phyloP scores from a whole-genome alignment of 2,797 vertebrate species.

The Pteronotus mesoamericanus region DNA sequence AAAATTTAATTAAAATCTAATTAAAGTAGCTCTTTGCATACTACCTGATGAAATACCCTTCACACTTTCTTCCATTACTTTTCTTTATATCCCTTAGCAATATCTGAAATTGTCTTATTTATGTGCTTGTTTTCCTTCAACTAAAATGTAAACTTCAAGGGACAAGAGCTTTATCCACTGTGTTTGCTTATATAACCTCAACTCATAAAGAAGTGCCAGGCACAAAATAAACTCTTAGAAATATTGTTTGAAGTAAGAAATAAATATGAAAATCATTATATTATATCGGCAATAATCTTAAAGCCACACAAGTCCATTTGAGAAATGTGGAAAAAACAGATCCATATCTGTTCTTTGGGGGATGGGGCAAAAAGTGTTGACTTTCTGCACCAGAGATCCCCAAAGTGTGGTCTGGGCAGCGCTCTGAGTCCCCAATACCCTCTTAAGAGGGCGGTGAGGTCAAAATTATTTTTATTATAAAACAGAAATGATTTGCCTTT shows the following conservation, averaged over 20 bases:
- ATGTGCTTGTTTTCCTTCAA: not conserved
- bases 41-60: not conserved
- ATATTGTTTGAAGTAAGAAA: constrained; percentile 26
- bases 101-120: not conserved
- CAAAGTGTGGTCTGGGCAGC: not conserved
- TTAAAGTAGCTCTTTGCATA: not conserved
- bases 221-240: constrained; percentile 19
- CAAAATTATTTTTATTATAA: not conserved
- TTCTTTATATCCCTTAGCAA: not conserved
- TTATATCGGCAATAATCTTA: not conserved
- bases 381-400: not conserved
- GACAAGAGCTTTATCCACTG: not conserved
- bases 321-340: not conserved
- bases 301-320: not conserved
- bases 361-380: not conserved
- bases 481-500: constrained; percentile 21
- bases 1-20: no score
- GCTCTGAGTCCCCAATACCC: not conserved
- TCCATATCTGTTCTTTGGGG: not conserved
- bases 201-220: not conserved
- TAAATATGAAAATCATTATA: constrained; percentile 23
- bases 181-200: not conserved
- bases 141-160: not conserved
- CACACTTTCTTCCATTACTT: not conserved
- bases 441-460: not conserved